Evolutionary conservation across 2,888 invertebrate species (phyloP), one percentile per base, ranked within the genome.

Genomic region (Dorcus hopei): DNA sequence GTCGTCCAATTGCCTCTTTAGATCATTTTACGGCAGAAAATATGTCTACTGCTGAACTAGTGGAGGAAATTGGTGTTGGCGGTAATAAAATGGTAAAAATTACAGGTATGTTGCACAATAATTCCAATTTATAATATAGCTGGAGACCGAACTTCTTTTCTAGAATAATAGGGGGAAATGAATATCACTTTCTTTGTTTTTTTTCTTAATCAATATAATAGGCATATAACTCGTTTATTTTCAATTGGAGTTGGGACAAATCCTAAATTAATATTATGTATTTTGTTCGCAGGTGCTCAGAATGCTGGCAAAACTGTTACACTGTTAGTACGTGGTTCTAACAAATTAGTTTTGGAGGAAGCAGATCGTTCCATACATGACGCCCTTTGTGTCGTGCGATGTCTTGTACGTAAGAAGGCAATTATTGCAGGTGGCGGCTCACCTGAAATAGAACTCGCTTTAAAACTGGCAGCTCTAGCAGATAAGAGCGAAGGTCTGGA

Each of bases 401-500:
- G 99, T 79, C 85, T 99, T 69, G 97, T 99, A 3, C 94, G 96
- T 70, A 91, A 96, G 65, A 89, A 89, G 60, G 94, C 94, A 47
- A 81, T 97, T 68, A 88, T 97, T 77, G 91, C 96, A 54, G 99
- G 99, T 61, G 99, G 98, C 50, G 99, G 98, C 48, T 96, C 97
- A 9, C 97, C 98, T 3, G 99, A 99, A 82, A 97, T 95, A 63
- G 96, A 97, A 76, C 84, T 98, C 62, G 91, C 97, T 0, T 81
- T 96, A 38, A 88, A 88, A 59, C 81, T 99, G 54, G 88, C 90
- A 6, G 87, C 90, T 19, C 83, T 89, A 63, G 89, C 97, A 0
- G 88, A 95, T 71, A 87, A 89, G 1, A 85, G 95, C 41, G 88
- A 90, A 53, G 98, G 97, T 54, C 91, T 96, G 52, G 95, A 96